Evolutionary conservation across 2,113 vertebrate genomes (phyloP).

Genomic region (Asarcornis scutulata): DNA sequence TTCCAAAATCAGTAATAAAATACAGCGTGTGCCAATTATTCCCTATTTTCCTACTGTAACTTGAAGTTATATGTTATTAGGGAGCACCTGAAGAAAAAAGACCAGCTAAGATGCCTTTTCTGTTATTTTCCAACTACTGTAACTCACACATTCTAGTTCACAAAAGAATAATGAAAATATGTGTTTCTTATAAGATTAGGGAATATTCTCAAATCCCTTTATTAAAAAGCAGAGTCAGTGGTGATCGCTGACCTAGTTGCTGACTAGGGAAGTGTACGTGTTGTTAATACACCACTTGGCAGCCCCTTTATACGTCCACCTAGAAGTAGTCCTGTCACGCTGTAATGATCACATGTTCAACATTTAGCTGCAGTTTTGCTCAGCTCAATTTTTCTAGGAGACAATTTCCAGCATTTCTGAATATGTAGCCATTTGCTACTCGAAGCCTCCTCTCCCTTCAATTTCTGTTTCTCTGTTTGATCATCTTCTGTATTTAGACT

Average conservation of each 20-base stretch:
- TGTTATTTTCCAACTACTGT: background rate
- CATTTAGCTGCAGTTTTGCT: background rate
- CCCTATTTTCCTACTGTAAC: background rate
- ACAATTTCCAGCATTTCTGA: background rate
- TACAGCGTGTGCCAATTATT: background rate
- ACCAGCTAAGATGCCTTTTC: background rate
- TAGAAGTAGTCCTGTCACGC: background rate
- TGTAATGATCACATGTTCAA: background rate
- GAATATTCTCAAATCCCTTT: conserved; percentile 60
- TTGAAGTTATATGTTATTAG: background rate
- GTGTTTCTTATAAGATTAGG: conserved; percentile 19
- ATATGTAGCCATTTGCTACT: background rate
- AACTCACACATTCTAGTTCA: conserved; percentile 4
- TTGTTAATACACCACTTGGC: background rate
- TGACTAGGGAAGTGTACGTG: background rate
- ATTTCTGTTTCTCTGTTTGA: background rate
- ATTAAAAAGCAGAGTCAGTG: conserved; percentile 42
- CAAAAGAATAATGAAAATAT: conserved; percentile 43
- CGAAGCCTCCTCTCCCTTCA: background rate
- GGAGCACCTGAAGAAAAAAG: conserved; percentile 1
- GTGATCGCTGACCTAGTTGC: conserved; percentile 26
- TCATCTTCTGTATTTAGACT: background rate
- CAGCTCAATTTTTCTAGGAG: background rate
- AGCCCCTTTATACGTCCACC: background rate
- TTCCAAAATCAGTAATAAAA: conserved; percentile 41